These are phyloP conservation scores for Micrastur ruficollis DNA, from an alignment of 2,797 vertebrate genomes.

Conservation along the genomic window DNA sequence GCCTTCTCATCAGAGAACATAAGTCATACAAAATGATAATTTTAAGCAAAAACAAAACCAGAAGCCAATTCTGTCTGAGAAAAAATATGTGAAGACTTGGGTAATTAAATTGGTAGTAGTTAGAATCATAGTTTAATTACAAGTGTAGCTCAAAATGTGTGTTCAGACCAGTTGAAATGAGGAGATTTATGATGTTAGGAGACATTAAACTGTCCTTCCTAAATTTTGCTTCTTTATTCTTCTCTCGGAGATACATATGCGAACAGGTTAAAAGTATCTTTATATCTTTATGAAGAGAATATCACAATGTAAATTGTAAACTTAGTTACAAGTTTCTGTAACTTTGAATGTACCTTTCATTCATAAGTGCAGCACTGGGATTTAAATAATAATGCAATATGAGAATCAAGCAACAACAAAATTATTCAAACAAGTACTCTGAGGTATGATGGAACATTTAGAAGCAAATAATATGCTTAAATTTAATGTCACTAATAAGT, in stretches of 20 bases:
- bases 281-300: background rate
- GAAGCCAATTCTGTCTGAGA: slow-evolving; percentile 1
- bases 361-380: background rate
- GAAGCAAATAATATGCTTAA: background rate
- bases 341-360: slow-evolving; percentile 30
- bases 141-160: background rate
- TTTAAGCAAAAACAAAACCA: background rate
- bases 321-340: background rate
- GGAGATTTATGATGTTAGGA: background rate
- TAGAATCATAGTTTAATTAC: slow-evolving; percentile 21
- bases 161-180: background rate
- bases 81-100: background rate
- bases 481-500: background rate
- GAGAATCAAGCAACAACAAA: background rate
- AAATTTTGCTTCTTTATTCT: slow-evolving; percentile 11
- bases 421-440: slow-evolving; percentile 7
- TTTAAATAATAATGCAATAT: slow-evolving; percentile 2
- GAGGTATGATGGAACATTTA: background rate
- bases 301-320: background rate
- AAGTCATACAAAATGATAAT: background rate
- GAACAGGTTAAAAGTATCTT: background rate
- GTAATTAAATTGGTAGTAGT: background rate
- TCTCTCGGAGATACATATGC: background rate
- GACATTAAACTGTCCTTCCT: background rate
- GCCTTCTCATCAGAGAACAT: background rate